Evolutionary conservation across 2,113 vertebrate genomes (phyloP), one percentile per base, ranked within the genome.

Genomic region (Mustela nigripes): DNA sequence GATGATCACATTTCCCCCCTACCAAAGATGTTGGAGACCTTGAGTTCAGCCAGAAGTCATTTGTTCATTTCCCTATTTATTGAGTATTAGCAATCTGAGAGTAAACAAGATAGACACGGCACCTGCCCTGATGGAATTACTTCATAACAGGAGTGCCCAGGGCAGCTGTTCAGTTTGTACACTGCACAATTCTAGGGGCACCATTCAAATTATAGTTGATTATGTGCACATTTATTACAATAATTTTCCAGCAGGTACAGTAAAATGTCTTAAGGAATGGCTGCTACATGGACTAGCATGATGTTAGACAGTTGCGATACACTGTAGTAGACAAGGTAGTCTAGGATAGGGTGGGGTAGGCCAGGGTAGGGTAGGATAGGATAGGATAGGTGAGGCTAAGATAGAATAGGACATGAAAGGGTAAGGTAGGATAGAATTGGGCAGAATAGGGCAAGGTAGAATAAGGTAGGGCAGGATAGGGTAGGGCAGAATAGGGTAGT

Each of bases 31-130:
- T 19, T 36, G 39, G 58, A 76, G 45, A 76, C 76, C 58, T 45
- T 58, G 9, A 88, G 90, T 95, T 87, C 78, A 50, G 74, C 83
- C 31, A n/a, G 42, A 91, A 81, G 33, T 65, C 58, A 39, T 39
- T 76, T 88, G 10, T 62, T 69, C 80, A 62, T 60, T 50, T 73
- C 26, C 22, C n/a, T 90, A 0, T 22, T 31, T 56, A 31, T 9
- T 42, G 78, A 91, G 56, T 39, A 39, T 21, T 60, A 11, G n/a
- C 16, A 62, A 16, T 73, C 84, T 12, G 60, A 28, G 42, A 88
- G 50, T 45, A 73, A 71, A 62, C 11, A n/a, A 92, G 15, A 62
- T 48, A 69, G 89, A 76, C 4, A 0, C 5, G 15, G n/a, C 7
- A 45, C 65, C 16, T 94, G 31, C 14, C 39, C 28, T 21, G 11